phyloP scores from a whole-genome alignment of 2,113 vertebrate genomes.

The Xyliphius kryptos region DNA sequence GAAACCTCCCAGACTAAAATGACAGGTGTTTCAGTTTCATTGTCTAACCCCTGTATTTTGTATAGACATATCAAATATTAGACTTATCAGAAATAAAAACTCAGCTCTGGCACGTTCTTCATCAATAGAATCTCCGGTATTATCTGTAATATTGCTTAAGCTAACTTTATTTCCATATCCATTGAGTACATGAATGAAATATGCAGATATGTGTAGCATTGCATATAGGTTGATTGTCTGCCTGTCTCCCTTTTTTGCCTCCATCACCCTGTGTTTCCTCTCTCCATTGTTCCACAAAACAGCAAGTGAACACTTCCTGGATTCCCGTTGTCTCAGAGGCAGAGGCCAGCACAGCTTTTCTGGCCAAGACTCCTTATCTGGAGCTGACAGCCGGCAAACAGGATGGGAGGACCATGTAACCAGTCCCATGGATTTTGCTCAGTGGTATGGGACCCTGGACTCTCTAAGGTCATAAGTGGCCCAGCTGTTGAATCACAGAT shows the following conservation, averaged over 20 bases:
- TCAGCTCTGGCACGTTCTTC: too few relatives aligned
- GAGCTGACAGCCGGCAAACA: constrained; percentile 57
- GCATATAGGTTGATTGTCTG: not conserved
- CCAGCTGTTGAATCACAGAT: constrained; percentile 26
- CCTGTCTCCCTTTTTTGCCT: constrained; percentile 19
- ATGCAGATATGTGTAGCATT: constrained; percentile 22
- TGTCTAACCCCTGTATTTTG: too few relatives aligned
- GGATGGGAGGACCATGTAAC: constrained; percentile 47
- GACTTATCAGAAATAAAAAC: too few relatives aligned
- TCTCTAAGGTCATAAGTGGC: constrained; percentile 5
- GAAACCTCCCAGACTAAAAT: too few relatives aligned
- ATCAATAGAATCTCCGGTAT: too few relatives aligned
- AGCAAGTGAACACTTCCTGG: constrained; percentile 55
- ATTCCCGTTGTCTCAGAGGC: constrained; percentile 54
- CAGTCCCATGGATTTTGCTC: not conserved
- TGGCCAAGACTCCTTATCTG: constrained; percentile 65
- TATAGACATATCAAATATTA: too few relatives aligned
- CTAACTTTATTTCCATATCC: not conserved
- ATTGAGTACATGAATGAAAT: constrained; percentile 1
- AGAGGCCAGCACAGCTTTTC: constrained; percentile 52
- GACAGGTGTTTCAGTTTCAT: too few relatives aligned
- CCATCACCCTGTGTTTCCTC: constrained; percentile 34
- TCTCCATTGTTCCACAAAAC: constrained; percentile 54
- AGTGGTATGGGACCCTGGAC: constrained; percentile 29
- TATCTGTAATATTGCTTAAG: not conserved